phyloP scores from a whole-genome alignment of 2,888 invertebrate genomes.

The Pandemis corylana region DNA sequence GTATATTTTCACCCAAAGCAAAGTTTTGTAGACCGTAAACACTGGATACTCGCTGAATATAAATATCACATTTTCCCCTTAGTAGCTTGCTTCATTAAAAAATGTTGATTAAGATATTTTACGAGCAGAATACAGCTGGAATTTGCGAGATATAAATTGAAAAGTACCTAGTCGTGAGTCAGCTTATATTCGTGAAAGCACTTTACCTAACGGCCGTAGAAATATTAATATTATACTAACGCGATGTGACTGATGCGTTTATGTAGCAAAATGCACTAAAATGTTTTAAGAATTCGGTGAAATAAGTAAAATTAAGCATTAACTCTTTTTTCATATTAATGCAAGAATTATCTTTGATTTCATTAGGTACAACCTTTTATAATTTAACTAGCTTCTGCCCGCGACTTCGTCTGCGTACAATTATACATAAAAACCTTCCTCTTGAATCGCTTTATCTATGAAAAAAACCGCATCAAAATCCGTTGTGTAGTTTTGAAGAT shows the following conservation, averaged over 20 bases:
- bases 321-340: not conserved
- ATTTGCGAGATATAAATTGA: constrained; percentile 40
- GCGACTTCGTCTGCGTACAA: no score
- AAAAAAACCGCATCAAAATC: no score
- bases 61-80: constrained; percentile 31
- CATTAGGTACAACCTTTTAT: no score
- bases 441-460: no score
- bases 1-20: constrained; percentile 14
- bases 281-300: constrained; percentile 20
- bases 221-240: constrained; percentile 40
- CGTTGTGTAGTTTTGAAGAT: no score
- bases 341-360: no score
- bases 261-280: constrained; percentile 26
- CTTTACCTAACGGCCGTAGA: constrained; percentile 34
- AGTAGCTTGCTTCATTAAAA: constrained; percentile 37
- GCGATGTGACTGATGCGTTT: constrained; percentile 33
- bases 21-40: constrained; percentile 27
- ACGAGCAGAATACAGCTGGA: constrained; percentile 36
- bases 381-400: no score
- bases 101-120: constrained; percentile 42
- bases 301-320: not conserved
- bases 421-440: no score
- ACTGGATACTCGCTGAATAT: constrained; percentile 26
- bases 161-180: constrained; percentile 30
- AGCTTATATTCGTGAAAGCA: constrained; percentile 41